These are phyloP conservation scores for Heliothis subflexa DNA, from an alignment of 1,140 invertebrate genomes.

Conservation along the genomic window DNA sequence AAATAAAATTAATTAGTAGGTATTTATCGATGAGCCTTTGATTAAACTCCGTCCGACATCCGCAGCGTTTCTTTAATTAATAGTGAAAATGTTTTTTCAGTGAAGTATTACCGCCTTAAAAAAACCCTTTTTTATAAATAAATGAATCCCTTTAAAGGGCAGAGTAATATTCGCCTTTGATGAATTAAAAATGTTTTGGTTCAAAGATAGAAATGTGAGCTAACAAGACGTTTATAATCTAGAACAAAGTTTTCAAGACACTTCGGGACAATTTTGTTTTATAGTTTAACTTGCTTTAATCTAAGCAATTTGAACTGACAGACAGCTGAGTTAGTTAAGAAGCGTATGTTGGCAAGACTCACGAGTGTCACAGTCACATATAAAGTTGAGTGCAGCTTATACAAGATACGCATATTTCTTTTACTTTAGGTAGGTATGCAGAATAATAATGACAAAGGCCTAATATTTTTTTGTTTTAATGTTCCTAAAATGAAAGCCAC, in stretches of 20 bases:
- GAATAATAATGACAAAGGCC: no score
- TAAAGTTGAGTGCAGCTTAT: neutral
- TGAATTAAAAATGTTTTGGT: conserved; percentile 18
- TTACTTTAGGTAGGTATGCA: no score
- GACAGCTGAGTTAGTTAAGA: conserved; percentile 31
- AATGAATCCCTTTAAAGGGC: conserved; percentile 47
- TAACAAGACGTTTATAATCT: conserved; percentile 23
- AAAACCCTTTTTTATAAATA: conserved; percentile 52
- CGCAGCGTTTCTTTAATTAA: conserved; percentile 63
- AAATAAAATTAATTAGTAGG: conserved; percentile 62
- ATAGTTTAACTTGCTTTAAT: conserved; percentile 38
- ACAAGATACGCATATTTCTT: neutral
- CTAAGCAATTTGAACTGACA: conserved; percentile 20
- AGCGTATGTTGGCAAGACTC: neutral
- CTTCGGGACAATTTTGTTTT: conserved; percentile 22
- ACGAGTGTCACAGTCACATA: neutral
- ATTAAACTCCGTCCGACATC: conserved; percentile 60
- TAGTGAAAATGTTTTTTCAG: conserved; percentile 57
- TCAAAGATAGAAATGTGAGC: neutral
- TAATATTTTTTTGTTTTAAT: no score
- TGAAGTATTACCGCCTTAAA: conserved; percentile 57
- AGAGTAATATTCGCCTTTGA: neutral
- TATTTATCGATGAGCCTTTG: conserved; percentile 64
- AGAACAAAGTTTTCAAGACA: conserved; percentile 20
- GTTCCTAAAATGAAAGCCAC: no score